phyloP scores from a whole-genome alignment of 2,797 vertebrate species.

The Gallinago solitaria region DNA sequence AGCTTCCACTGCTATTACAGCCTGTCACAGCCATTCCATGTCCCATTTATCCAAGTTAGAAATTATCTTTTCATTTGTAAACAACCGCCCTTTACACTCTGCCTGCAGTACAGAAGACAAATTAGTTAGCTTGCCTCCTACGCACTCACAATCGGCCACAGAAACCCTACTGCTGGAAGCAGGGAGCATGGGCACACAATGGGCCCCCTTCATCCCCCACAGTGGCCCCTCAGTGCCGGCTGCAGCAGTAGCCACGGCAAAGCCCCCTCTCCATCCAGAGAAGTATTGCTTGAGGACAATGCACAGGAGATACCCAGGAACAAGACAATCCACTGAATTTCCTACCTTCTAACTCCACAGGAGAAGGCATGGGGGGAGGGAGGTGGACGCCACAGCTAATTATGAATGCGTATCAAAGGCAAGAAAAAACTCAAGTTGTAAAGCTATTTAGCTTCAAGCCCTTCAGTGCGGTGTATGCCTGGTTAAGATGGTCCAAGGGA shows the following conservation, averaged over 20 bases:
- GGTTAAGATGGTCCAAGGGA: background rate
- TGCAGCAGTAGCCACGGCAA: background rate
- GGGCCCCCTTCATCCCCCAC: background rate
- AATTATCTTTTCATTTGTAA: constrained; percentile 39
- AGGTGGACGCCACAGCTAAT: background rate
- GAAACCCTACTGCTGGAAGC: background rate
- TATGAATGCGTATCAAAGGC: background rate
- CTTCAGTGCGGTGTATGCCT: background rate
- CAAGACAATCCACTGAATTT: background rate
- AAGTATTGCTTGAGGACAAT: background rate
- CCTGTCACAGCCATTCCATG: background rate
- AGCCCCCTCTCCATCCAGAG: accelerated
- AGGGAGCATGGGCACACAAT: background rate
- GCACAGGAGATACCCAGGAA: background rate
- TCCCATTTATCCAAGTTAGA: background rate
- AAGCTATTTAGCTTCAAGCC: background rate
- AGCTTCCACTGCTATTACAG: background rate
- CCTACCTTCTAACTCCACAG: background rate
- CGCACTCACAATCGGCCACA: background rate
- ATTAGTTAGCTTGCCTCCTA: background rate
- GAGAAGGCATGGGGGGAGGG: background rate
- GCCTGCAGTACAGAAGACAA: background rate
- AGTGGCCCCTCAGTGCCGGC: background rate
- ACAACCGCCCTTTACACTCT: background rate
- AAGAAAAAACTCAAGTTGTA: background rate